A percentile compares a stretch with the other conserved stretches of the same genome.
These are phyloP conservation scores for Acrobeloides nanus DNA, from an alignment of 2,888 invertebrate species.

Conservation along the genomic window DNA sequence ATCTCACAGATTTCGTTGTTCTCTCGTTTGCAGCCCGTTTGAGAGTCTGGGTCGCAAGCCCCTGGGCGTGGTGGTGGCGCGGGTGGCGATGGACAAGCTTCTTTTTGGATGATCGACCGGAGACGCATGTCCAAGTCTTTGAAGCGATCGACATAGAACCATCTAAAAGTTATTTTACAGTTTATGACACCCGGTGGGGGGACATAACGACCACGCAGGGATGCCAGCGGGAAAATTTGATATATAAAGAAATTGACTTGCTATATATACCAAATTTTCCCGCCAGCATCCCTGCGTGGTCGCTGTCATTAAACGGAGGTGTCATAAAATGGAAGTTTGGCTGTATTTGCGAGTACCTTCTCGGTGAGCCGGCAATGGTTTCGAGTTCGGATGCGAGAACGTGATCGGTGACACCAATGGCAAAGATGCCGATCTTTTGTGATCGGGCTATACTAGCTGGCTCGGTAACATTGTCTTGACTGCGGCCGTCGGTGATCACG, in stretches of 20 bases:
- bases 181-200: no score
- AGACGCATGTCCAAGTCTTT: constrained; percentile 52
- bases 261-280: no score
- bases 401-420: constrained; percentile 55
- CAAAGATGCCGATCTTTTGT: constrained; percentile 38
- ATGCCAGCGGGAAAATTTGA: no score
- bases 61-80: constrained; percentile 24
- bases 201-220: no score
- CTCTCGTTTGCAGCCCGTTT: constrained; percentile 50
- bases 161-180: constrained; percentile 33
- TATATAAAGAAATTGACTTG: no score
- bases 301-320: no score
- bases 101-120: constrained; percentile 52
- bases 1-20: constrained; percentile 45
- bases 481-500: constrained; percentile 56
- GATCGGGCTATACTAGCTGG: constrained; percentile 50
- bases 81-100: constrained; percentile 43
- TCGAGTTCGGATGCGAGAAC: constrained; percentile 51
- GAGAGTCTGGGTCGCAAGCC: constrained; percentile 44
- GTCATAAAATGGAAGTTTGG: no score
- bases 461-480: constrained; percentile 54
- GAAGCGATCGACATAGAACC: constrained; percentile 54
- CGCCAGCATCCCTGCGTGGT: no score
- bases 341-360: background rate
- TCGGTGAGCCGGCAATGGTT: constrained; percentile 49